Base-by-base conservation (phyloP, 2,888 invertebrate species). In the Eupithecia centaureata region DNA sequence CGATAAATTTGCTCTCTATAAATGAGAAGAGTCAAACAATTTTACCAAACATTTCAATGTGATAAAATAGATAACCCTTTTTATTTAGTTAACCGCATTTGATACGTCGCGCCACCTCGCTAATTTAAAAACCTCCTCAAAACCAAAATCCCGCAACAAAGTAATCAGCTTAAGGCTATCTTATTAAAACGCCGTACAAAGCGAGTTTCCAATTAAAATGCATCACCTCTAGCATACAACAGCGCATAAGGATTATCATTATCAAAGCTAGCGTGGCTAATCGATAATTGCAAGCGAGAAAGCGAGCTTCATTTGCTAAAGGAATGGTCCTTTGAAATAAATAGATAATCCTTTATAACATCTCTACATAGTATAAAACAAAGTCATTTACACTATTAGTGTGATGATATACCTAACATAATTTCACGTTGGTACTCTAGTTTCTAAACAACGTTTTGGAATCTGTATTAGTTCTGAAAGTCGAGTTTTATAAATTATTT, bases 241-340 rank as follows among this genome's bases (percentile, higher is more conserved):
- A 67, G 67, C 63, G 68, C 70, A 71, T 73, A 61, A 67, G 72
- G 73, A 73, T 75, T 73, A 75, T 73, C 54, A 73, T 71, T 73
- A 72, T 68, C 67, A 62, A 51, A 65, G 70, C 70, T 62, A 54
- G 64, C 54, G 68, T 56, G 63, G 63, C 65, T 66, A 64, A 68
- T 68, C 68, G 70, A 73, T 75, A 71, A 72, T 65, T 60, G 67
- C 65, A 67, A 63, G 63, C 70, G 60, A 32, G 63, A 59, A 63
- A 60, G 22, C n/a, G n/a, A n/a, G n/a, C n/a, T n/a, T n/a, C 47
- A 60, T 38, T 51, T 18, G 18, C 47, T 30, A 12, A 3, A 10
- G 25, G 57, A 5, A n/a, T 47, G 10, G 22, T 47, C 10, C 42
- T 42, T 47, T 27, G 52, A 35, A 8, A 35, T 3, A 52, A 52